Conservation (phyloP, 2,113 vertebrate species). For the Elephas maximus region DNA sequence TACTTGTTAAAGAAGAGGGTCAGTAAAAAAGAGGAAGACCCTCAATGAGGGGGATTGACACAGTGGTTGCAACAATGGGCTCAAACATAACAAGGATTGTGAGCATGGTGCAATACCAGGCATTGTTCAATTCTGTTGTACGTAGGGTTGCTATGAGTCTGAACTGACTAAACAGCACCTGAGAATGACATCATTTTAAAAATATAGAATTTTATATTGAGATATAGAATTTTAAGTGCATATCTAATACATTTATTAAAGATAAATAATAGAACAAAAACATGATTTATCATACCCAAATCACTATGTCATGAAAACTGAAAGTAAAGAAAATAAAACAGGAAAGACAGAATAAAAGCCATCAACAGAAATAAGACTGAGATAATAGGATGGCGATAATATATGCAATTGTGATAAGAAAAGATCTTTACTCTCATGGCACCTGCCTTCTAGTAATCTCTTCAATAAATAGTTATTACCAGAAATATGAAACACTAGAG, state of each 20-base stretch:
- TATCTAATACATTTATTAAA: neutral
- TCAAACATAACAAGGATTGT: no score
- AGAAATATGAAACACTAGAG: neutral
- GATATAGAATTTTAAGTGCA: neutral
- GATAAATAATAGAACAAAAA: neutral
- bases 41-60: no score
- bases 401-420: neutral
- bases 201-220: neutral
- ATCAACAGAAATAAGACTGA: neutral
- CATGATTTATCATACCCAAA: neutral
- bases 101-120: no score
- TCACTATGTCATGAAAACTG: neutral
- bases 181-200: no score
- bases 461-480: neutral
- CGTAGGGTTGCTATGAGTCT: no score
- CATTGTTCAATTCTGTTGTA: no score
- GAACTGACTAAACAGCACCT: no score
- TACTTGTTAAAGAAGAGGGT: no score
- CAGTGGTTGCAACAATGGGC: no score
- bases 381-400: neutral
- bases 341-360: conserved; percentile 2
- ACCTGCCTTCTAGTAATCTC: neutral
- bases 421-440: neutral
- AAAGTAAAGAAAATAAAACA: neutral
- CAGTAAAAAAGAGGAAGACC: no score